Base-by-base conservation (phyloP, 2,113 vertebrate species). In the Tenrec ecaudatus region DNA sequence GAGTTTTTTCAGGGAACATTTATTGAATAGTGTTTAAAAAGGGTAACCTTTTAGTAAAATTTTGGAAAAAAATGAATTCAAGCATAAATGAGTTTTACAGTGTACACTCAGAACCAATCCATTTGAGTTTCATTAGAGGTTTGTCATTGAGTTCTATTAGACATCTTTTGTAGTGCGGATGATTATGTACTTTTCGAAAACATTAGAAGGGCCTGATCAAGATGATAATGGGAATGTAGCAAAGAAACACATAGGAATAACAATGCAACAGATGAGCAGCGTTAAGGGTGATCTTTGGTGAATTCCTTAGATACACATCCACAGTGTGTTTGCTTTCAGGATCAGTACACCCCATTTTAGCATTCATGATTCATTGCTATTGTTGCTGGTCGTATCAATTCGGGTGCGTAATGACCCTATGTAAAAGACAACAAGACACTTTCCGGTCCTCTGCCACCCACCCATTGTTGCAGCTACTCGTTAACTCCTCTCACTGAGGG, bases 11-110 rank as follows among this genome's bases (percentile, higher is more conserved):
- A 53, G 6, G 36, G n/a, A 88, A 29, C 22, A 15, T 76, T 83
- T 57, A 0, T 62, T 64, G 4, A 2, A 80, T 2, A 71, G 1
- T 58, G 14, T 64, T 64, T 94, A 7, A 15, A 22, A 91, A 82
- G 20, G 71, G 40, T n/a, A 85, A 64, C 62, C 38, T 82, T 53
- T 64, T 2, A 36, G 40, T 64, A 81, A 90, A 88, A 88, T 95
- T 57, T 88, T 62, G 60, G 23, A 4, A 78, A 76, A 9, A 20
- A 69, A 91, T 19, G 5, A 64, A 82, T 57, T 36, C 69, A 57
- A 33, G 62, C 60, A 83, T 58, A 17, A 73, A 38, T n/a, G 8
- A 19, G 73, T 60, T 82, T n/a, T 73, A 57, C 3, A 58, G 19
- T n/a, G 71, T 14, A 81, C 23, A 23, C 4, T 66, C 15, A 76